phyloP scores from a whole-genome alignment of 2,113 vertebrate genomes.

The Ciconia maguari region DNA sequence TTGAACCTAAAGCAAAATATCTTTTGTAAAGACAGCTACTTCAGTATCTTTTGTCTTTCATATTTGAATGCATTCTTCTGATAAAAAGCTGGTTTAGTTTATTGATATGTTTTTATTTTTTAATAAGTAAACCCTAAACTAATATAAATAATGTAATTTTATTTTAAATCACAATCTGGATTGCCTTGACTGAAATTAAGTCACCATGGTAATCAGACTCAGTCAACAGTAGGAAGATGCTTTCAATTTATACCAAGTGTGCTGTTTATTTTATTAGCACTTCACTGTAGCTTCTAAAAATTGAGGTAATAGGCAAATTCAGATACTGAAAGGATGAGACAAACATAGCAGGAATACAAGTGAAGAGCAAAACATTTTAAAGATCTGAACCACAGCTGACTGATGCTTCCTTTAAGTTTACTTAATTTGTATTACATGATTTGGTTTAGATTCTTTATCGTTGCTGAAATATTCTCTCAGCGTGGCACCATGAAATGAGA shows the following conservation, averaged over 20 bases:
- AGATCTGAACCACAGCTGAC: not conserved
- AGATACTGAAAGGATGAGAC: not conserved
- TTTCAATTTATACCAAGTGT: not conserved
- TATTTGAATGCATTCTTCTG: not conserved
- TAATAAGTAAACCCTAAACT: not conserved
- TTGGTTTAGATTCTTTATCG: not conserved
- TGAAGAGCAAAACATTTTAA: not conserved
- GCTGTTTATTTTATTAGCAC: not conserved
- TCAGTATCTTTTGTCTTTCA: not conserved
- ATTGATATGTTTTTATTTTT: not conserved
- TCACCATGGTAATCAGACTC: not conserved
- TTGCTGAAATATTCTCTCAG: not conserved
- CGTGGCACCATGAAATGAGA: not conserved
- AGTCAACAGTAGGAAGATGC: not conserved
- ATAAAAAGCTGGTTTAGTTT: not conserved
- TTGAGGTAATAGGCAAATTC: not conserved
- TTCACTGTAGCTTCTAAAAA: constrained; percentile 1
- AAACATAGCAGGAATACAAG: not conserved
- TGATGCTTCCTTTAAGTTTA: not conserved
- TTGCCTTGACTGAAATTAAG: constrained; percentile 3
- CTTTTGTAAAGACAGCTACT: not conserved
- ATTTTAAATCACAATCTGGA: not conserved
- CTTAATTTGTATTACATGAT: not conserved
- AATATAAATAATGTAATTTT: not conserved
- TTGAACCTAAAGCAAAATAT: not conserved